These are phyloP conservation scores for Coendou prehensilis DNA, from an alignment of 2,797 vertebrate genomes.

Conservation along the genomic window DNA sequence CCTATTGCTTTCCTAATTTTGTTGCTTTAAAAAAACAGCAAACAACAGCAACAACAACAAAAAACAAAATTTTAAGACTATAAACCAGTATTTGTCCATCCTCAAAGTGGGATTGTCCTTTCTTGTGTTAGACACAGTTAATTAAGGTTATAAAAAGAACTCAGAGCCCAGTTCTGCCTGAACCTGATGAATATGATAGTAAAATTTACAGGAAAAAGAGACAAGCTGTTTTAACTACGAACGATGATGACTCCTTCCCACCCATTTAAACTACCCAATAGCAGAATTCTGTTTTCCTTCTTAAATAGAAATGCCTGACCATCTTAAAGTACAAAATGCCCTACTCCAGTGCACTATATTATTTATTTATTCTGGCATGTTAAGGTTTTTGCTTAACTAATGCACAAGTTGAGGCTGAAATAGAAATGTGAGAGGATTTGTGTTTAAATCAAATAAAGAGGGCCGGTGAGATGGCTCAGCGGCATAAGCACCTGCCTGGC, in stretches of 20 bases:
- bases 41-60: neutral
- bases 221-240: neutral
- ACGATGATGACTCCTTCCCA: neutral
- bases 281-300: neutral
- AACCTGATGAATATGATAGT: neutral
- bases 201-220: constrained; percentile 9
- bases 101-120: neutral
- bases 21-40: neutral
- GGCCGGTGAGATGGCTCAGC: too few relatives aligned
- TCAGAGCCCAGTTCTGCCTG: neutral
- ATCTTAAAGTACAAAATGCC: constrained; percentile 2
- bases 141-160: neutral
- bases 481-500: too few relatives aligned
- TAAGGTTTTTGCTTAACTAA: constrained; percentile 30
- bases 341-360: neutral
- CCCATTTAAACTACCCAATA: neutral
- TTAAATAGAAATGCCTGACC: neutral
- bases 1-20: neutral
- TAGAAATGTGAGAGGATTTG: neutral
- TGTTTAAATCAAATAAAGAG: neutral
- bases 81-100: neutral
- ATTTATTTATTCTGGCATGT: neutral
- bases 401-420: constrained; percentile 47
- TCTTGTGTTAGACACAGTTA: constrained; percentile 16
- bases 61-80: neutral